Conservation (phyloP, 2,797 vertebrate species). For the Amazonetta brasiliensis region DNA sequence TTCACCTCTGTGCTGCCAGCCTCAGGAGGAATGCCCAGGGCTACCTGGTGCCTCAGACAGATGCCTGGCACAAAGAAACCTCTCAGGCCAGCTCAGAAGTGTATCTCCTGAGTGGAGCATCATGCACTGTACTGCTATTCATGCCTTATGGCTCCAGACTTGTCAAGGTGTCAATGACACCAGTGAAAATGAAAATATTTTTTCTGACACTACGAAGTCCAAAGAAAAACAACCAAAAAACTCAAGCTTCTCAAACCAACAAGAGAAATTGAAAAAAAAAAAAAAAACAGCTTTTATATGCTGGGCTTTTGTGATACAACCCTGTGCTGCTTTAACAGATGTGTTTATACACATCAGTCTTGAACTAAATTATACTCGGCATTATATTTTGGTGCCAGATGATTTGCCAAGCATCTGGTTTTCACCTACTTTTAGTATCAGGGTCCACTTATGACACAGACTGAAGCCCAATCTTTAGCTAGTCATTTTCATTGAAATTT, state of each 20-base stretch:
- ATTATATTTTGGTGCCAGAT: neutral
- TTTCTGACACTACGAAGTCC: neutral
- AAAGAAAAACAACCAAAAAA: neutral
- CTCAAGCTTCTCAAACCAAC: neutral
- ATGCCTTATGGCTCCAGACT: neutral
- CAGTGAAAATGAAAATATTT: neutral
- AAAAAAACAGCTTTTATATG: neutral
- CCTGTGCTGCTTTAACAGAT: neutral
- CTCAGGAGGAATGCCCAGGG: neutral
- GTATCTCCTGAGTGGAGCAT: accelerated
- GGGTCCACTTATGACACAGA: neutral
- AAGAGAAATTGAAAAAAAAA: neutral
- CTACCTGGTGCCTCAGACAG: neutral
- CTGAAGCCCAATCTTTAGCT: neutral
- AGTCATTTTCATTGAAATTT: neutral
- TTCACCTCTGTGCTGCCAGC: neutral
- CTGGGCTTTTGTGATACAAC: neutral
- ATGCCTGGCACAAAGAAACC: neutral
- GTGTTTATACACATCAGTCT: neutral
- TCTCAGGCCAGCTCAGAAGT: neutral
- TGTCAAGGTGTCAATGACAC: neutral
- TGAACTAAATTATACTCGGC: neutral
- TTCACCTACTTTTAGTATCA: neutral
- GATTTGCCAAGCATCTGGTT: neutral
- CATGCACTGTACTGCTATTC: neutral